A percentile compares a stretch with the other conserved stretches of the same genome.
Conservation (phyloP, 2,113 vertebrate species). For the Dermatemys mawii region DNA sequence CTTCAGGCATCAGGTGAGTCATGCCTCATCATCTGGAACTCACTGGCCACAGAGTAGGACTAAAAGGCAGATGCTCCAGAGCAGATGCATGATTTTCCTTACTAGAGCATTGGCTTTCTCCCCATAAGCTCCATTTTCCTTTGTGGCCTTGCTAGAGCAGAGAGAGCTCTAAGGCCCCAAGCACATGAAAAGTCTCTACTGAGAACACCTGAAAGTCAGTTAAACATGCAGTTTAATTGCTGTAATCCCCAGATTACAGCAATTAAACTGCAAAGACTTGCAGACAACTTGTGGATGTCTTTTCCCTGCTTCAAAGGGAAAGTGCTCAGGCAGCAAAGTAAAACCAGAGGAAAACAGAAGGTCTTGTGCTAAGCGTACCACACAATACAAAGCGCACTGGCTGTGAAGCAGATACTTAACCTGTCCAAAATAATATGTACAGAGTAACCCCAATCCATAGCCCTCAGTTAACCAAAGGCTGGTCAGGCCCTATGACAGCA, state of each 20-base stretch:
- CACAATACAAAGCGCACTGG: not conserved
- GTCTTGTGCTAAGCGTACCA: not conserved
- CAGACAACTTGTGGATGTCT: constrained; percentile 38
- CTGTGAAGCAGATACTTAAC: too few relatives aligned
- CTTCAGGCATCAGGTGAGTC: constrained; percentile 6
- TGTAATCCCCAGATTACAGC: constrained; percentile 61
- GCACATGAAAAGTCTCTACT: constrained; percentile 60
- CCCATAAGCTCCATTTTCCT: constrained; percentile 57
- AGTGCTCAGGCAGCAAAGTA: not conserved
- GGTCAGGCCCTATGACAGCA: not conserved
- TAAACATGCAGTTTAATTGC: too few relatives aligned
- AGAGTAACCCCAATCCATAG: not conserved
- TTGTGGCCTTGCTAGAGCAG: not conserved
- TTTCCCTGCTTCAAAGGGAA: constrained; percentile 23
- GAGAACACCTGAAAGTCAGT: constrained; percentile 65
- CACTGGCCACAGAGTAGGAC: not conserved
- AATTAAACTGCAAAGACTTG: constrained; percentile 64
- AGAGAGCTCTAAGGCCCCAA: not conserved
- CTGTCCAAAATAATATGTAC: too few relatives aligned
- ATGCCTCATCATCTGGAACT: not conserved
- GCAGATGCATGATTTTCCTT: constrained; percentile 45
- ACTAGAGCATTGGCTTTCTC: constrained; percentile 37
- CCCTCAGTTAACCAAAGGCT: not conserved
- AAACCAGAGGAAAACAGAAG: constrained; percentile 21
- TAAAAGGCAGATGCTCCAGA: constrained; percentile 38